Conservation (phyloP, 2,888 invertebrate genomes). For the Ischnus inquisitorius region DNA sequence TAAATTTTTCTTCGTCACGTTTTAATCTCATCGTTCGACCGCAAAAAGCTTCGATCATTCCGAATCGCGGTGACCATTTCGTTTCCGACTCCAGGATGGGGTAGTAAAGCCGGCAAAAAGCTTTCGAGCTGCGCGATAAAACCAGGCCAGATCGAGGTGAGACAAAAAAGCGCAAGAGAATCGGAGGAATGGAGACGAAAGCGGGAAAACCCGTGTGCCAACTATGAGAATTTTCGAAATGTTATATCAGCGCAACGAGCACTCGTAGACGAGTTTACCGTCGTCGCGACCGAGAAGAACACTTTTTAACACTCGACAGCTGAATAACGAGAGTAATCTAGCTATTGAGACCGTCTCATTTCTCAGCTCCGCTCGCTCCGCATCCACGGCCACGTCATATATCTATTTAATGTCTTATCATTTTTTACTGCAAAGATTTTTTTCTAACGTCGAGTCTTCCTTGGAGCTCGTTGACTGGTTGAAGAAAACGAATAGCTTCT, state of each 20-base stretch:
- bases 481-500: too few species aligned
- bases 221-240: neutral
- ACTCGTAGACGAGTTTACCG: neutral
- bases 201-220: neutral
- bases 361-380: neutral
- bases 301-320: neutral
- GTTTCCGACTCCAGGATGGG: neutral
- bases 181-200: neutral
- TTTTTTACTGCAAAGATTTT: neutral
- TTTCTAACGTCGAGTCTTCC: too few species aligned
- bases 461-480: too few species aligned
- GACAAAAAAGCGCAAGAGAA: neutral
- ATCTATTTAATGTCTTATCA: neutral
- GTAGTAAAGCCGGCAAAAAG: neutral
- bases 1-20: neutral
- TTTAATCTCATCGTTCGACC: neutral
- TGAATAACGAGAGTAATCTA: constrained; percentile 7
- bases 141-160: constrained; percentile 11
- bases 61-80: neutral
- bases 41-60: neutral
- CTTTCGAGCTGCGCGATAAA: constrained; percentile 3
- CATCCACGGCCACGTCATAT: neutral
- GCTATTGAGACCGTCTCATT: neutral
- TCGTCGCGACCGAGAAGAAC: neutral
- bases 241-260: neutral